Evolutionary conservation across 2,797 vertebrate genomes (phyloP), one percentile per base, ranked within the genome.

Genomic region (Gastrophryne carolinensis): DNA sequence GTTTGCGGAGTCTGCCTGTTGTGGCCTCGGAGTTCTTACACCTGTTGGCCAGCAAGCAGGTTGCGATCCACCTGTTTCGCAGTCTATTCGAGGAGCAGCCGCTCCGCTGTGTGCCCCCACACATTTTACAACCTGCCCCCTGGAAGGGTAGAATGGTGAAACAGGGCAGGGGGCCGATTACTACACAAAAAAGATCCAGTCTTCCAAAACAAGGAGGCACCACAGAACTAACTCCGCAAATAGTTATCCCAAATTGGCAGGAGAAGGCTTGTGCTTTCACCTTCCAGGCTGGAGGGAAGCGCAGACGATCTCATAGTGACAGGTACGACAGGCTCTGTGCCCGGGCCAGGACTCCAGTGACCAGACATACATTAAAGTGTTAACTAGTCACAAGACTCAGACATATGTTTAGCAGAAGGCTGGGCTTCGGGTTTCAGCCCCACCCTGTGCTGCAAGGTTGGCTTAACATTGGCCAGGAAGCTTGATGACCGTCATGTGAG

Each of bases 331-430:
- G 17, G 60, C 62, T 26, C 3, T 32, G 9, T 35, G 7, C 57
- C 52, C 15, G n/a, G 23, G 15, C 30, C 29, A 72, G 80, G 78
- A 86, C 84, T 85, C 81, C 78, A 61, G 82, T 78, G 54, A 79
- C 81, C 71, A 81, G 84, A 81, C 84, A 49, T 73, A 81, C 77
- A 84, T 86, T 77, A 79, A 79, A 84, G 85, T 85, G 87, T 87
- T 88, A 87, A 82, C 79, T 72, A 82, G 87, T 91, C 90, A 92
- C 85, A 88, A 91, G 91, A 90, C 87, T 72, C 52, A 83, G 78
- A 80, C 85, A 85, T 82, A 87, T 83, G 87, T 84, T 84, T 75
- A 68, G 84, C 78, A 85, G 58, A 72, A 37, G 60, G 29, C 79
- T 81, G 67, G 81, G 61, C 83, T 82, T 83, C 80, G 66, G 80